Percentiles rank a stretch among this genome's conserved stretches.
Conservation (phyloP, 2,797 vertebrate species). For the Centroberyx gerrardi region DNA sequence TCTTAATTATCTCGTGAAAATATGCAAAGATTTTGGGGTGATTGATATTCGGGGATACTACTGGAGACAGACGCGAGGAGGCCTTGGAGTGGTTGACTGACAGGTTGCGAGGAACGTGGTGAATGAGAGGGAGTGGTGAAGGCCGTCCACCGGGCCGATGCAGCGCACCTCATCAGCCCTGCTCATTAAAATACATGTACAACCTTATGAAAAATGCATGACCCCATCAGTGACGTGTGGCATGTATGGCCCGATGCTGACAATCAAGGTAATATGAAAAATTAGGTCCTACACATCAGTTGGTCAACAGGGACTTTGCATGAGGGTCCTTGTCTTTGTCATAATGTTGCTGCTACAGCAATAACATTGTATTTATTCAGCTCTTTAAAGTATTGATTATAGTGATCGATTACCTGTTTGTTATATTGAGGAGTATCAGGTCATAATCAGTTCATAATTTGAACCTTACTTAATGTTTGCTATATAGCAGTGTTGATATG, state of each 20-base stretch:
- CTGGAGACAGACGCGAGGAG: slow-evolving; percentile 75
- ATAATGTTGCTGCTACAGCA: slow-evolving; percentile 48
- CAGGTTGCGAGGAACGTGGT: slow-evolving; percentile 66
- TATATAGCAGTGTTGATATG: too few species aligned
- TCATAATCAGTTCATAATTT: background rate
- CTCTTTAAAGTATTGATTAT: slow-evolving; percentile 26
- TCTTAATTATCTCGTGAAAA: slow-evolving; percentile 79
- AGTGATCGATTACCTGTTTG: slow-evolving; percentile 7
- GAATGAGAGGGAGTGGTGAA: slow-evolving; percentile 69
- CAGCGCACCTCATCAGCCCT: slow-evolving; percentile 73
- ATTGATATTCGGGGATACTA: slow-evolving; percentile 82
- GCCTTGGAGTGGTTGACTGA: slow-evolving; percentile 82
- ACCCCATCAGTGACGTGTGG: slow-evolving; percentile 69
- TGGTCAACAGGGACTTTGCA: slow-evolving; percentile 10
- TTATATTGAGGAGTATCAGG: background rate
- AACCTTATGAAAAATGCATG: slow-evolving; percentile 80
- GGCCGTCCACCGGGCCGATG: slow-evolving; percentile 62
- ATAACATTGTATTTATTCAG: slow-evolving; percentile 31
- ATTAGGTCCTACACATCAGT: slow-evolving; percentile 38
- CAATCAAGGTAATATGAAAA: slow-evolving; percentile 76
- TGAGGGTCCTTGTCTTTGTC: slow-evolving; percentile 51
- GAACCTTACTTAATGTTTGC: background rate
- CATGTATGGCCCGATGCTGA: slow-evolving; percentile 72
- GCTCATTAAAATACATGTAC: slow-evolving; percentile 81
- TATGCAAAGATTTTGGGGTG: slow-evolving; percentile 77